Conservation (phyloP, 30 jellyfish, hydroid and myxozoan species). For the Hydractinia symbiolongicarpus region DNA sequence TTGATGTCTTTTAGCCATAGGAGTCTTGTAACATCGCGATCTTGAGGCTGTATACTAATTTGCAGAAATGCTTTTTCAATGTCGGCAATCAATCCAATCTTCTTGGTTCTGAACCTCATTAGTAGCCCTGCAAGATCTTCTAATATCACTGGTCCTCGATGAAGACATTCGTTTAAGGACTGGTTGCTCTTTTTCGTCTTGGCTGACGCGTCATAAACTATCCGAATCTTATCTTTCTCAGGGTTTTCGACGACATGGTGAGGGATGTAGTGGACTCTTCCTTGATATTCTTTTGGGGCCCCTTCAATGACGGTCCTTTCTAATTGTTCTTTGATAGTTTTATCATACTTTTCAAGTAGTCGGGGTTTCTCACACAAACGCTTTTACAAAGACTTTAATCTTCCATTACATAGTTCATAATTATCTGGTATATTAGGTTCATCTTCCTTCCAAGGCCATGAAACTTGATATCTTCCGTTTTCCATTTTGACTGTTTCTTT, state of each 20-base stretch:
- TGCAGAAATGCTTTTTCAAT: too few relatives aligned
- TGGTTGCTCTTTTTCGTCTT: slow-evolving; percentile 10
- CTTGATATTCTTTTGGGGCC: not conserved
- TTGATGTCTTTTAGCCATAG: too few relatives aligned
- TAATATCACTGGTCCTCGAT: slow-evolving; percentile 6
- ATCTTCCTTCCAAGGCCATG: not conserved
- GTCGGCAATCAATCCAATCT: too few relatives aligned
- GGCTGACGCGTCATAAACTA: slow-evolving; percentile 10
- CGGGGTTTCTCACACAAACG: slow-evolving; percentile 8
- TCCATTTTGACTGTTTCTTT: slow-evolving; percentile 1
- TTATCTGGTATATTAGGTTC: slow-evolving; percentile 1
- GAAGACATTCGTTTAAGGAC: slow-evolving; percentile 6
- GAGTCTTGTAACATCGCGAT: too few relatives aligned
- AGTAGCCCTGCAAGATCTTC: too few relatives aligned
- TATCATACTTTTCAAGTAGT: too few relatives aligned
- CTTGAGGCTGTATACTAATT: too few relatives aligned
- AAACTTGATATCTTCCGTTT: slow-evolving; percentile 1
- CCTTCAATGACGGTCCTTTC: too few relatives aligned
- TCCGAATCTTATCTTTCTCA: not conserved
- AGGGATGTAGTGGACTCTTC: slow-evolving; percentile 13
- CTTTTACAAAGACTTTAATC: not conserved
- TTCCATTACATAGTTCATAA: slow-evolving; percentile 10
- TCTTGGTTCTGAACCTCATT: too few relatives aligned
- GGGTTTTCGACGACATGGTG: not conserved
- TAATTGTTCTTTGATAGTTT: too few relatives aligned